phyloP scores from a whole-genome alignment of 1,140 invertebrate species.

The Apolygus lucorum region DNA sequence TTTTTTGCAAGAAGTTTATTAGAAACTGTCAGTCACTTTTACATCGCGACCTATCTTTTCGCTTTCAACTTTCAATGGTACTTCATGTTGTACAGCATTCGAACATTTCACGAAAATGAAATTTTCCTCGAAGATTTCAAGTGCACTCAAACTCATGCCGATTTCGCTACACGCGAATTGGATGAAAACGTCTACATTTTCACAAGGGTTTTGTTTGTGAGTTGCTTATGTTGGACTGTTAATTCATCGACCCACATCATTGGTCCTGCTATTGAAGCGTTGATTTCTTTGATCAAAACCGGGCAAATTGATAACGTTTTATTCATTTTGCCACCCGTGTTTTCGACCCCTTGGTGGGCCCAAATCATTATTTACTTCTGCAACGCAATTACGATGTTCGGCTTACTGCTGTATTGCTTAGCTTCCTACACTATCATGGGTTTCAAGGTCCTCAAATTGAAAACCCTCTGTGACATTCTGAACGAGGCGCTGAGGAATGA shows the following conservation, averaged over 20 bases:
- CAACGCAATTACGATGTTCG: background rate
- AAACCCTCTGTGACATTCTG: background rate
- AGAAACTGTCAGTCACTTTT: no score
- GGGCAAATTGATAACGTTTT: background rate
- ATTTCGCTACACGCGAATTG: background rate
- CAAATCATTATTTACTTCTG: background rate
- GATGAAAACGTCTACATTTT: background rate
- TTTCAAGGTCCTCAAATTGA: background rate
- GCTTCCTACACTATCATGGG: background rate
- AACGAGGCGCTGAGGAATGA: background rate
- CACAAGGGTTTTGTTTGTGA: background rate
- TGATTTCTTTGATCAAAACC: background rate
- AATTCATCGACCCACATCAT: background rate
- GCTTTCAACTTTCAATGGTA: no score
- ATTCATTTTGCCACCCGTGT: background rate
- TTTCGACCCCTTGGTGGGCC: background rate
- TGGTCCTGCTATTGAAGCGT: background rate
- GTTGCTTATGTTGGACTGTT: background rate
- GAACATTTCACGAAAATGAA: no score
- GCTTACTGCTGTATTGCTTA: background rate
- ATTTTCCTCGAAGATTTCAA: background rate
- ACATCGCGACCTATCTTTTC: no score
- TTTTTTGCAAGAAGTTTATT: no score
- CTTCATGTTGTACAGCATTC: no score
- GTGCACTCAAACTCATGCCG: background rate